Base-by-base conservation (phyloP, 2,888 invertebrate genomes). In the Rosalia funebris region DNA sequence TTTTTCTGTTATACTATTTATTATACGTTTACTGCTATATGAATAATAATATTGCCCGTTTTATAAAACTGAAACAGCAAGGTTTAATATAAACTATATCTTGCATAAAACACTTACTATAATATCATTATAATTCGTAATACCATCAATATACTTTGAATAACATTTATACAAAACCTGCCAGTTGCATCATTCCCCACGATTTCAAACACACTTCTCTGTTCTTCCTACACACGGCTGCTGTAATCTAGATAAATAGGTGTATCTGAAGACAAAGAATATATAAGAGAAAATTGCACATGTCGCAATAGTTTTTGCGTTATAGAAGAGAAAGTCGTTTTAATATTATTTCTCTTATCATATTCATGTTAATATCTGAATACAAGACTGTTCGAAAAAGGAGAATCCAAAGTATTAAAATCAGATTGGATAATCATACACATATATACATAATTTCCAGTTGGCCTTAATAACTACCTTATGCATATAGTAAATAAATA, bases 391-490 rank as follows among this genome's bases (percentile, higher is more conserved):
- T 25, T 25, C 25, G 25, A 25, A 25, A 25, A 25, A 25, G 25
- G 25, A 25, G 3, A 25, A 25, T 25, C 25, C 7, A 7, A 25
- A 25, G 25, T 7, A 25, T 25, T 25, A 41, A 41, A 1, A 41
- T n/a, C 10, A 19, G 41, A 3, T 41, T 41, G 17, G 41, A 17
- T 41, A 41, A 17, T 41, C 17, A 1, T 16, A 19, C 15, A 14
- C 15, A 37, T n/a, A 37, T 37, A 36, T 36, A 34, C 11, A 7
- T 39, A 39, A 39, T 39, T 41, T 41, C 41, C 16, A 41, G 15
- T 15, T 41, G 41, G 19, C 41, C 41, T 41, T 41, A 41, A 41
- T 41, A 41, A 41, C 41, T 7, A 17, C 17, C 17, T 16, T 41
- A 5, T 14, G 7, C 15, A 5, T 10, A 4, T 12, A 37, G 7